Percentiles rank a stretch among this genome's conserved stretches.
Evolutionary conservation across 1,140 invertebrate species (phyloP).

Genomic region (Lysiphlebus fabarum): DNA sequence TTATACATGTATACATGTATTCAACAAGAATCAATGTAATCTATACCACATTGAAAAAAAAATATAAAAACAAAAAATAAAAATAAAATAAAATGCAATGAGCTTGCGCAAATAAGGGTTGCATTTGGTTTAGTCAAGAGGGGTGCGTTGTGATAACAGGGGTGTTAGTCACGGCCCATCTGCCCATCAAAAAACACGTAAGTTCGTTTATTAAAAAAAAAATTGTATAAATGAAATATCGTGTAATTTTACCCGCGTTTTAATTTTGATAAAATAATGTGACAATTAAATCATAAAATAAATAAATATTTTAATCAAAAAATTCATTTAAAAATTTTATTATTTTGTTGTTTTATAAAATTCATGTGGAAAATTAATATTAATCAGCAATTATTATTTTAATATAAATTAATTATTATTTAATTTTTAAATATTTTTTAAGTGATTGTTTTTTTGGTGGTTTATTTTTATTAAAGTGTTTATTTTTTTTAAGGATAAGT

Average conservation of each 20-base stretch:
- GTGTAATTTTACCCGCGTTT: constrained; percentile 21
- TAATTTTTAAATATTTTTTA: too few relatives aligned
- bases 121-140: constrained; percentile 26
- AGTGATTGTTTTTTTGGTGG: too few relatives aligned
- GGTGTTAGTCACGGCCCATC: constrained; percentile 54
- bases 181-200: constrained; percentile 52
- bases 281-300: not conserved
- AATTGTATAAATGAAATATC: constrained; percentile 20
- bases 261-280: not conserved
- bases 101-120: constrained; percentile 37
- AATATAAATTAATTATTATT: too few relatives aligned
- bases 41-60: too few relatives aligned
- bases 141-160: constrained; percentile 43
- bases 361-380: too few relatives aligned
- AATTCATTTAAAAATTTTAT: too few relatives aligned
- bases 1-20: too few relatives aligned
- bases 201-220: constrained; percentile 41
- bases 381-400: too few relatives aligned
- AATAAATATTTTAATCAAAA: not conserved
- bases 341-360: too few relatives aligned
- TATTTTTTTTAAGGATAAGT: too few relatives aligned
- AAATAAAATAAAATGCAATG: constrained; percentile 22
- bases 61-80: not conserved
- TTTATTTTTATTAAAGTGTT: too few relatives aligned
- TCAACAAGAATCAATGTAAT: too few relatives aligned